Percentiles rank a stretch among this genome's conserved stretches.
These are phyloP conservation scores for Columba livia DNA, from an alignment of 2,113 vertebrate genomes.

Conservation along the genomic window DNA sequence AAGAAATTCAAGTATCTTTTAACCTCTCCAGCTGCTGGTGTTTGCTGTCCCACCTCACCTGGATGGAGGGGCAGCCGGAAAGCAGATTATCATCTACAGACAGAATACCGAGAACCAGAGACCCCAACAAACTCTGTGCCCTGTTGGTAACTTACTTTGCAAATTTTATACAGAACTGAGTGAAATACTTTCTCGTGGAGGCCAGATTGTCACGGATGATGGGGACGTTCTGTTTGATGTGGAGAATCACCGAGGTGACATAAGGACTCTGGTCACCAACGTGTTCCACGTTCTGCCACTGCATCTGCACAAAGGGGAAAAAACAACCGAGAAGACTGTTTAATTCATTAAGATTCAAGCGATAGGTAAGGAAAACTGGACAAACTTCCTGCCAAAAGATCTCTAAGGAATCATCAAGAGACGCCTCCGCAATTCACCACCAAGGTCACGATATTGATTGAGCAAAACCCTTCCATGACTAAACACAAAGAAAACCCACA, in stretches of 20 bases:
- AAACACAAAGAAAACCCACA: background rate
- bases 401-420: background rate
- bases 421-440: background rate
- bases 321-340: background rate
- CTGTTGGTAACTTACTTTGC: slow-evolving; percentile 83
- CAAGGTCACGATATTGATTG: background rate
- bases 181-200: slow-evolving; percentile 97
- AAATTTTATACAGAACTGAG: slow-evolving; percentile 99
- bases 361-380: background rate
- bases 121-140: background rate
- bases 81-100: background rate
- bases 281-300: slow-evolving; percentile 98
- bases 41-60: background rate
- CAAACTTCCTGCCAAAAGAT: slow-evolving; percentile 21
- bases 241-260: slow-evolving; percentile 96
- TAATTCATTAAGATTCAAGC: slow-evolving; percentile 1
- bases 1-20: background rate
- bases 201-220: slow-evolving; percentile 97
- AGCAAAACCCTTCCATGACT: background rate
- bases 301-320: slow-evolving; percentile 85
- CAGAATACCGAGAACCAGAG: background rate
- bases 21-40: background rate
- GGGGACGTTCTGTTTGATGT: slow-evolving; percentile 98
- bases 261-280: slow-evolving; percentile 99
- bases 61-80: background rate